phyloP scores from a whole-genome alignment of 2,888 invertebrate species.

The Cheilosia soror region DNA sequence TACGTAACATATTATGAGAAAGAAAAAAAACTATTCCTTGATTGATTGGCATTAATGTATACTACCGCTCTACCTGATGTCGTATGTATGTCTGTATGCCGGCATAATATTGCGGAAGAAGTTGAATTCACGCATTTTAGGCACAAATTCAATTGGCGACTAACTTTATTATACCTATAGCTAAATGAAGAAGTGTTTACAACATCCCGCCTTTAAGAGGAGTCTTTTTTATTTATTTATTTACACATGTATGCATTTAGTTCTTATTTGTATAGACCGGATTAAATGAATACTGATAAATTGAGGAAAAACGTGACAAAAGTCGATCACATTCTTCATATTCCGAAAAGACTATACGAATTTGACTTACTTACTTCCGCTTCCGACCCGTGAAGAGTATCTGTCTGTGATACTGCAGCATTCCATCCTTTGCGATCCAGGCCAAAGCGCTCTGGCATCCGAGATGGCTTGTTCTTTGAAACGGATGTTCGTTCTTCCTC shows the following conservation, averaged over 20 bases:
- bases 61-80: too few relatives aligned
- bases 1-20: constrained; percentile 16
- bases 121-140: background rate
- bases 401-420: too few relatives aligned
- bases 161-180: background rate
- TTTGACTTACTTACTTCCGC: too few relatives aligned
- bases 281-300: background rate
- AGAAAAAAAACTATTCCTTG: background rate
- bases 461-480: too few relatives aligned
- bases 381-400: too few relatives aligned
- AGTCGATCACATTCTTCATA: background rate
- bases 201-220: background rate
- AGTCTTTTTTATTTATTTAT: background rate
- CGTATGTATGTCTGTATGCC: background rate
- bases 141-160: background rate
- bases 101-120: background rate
- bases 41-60: constrained; percentile 2
- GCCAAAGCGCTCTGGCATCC: too few relatives aligned
- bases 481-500: too few relatives aligned
- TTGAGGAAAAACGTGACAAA: background rate
- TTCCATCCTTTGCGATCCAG: too few relatives aligned
- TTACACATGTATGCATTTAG: background rate
- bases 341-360: background rate
- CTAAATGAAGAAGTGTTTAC: too few relatives aligned
- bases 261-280: too few relatives aligned